phyloP scores from a whole-genome alignment of 2,113 vertebrate genomes.

The Alaudala cheleensis region DNA sequence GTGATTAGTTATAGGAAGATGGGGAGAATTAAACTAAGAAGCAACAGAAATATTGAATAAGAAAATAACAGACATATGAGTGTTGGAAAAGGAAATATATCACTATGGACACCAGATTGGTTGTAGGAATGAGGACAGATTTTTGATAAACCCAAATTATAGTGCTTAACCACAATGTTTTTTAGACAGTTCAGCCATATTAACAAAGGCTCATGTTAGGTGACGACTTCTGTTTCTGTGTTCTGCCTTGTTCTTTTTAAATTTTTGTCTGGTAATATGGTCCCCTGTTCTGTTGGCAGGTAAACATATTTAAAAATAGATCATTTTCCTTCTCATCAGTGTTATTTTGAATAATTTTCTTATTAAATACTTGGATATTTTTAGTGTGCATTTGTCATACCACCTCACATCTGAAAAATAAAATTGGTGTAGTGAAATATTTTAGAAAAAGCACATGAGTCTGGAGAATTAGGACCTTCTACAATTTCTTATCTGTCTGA shows the following conservation, averaged over 20 bases:
- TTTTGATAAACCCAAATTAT: neutral
- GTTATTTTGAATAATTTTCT: neutral
- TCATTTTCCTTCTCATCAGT: rapidly evolving
- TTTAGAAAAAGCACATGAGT: neutral
- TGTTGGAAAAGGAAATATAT: neutral
- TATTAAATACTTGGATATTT: neutral
- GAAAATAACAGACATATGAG: neutral
- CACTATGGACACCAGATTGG: neutral
- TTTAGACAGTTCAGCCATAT: neutral
- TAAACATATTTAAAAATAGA: neutral
- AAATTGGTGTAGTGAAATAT: neutral
- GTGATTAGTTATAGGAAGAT: neutral
- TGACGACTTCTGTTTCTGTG: neutral
- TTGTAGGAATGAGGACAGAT: neutral
- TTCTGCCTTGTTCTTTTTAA: neutral
- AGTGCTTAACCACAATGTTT: neutral
- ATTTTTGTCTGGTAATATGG: neutral
- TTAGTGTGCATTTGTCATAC: neutral
- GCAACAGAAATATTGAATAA: neutral
- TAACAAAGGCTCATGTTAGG: neutral
- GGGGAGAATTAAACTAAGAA: neutral
- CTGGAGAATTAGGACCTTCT: neutral
- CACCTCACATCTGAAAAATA: neutral
- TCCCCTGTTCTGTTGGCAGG: neutral
- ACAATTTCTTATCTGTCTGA: neutral